phyloP scores from a whole-genome alignment of 2,113 vertebrate genomes.

The Leucosticte australis region DNA sequence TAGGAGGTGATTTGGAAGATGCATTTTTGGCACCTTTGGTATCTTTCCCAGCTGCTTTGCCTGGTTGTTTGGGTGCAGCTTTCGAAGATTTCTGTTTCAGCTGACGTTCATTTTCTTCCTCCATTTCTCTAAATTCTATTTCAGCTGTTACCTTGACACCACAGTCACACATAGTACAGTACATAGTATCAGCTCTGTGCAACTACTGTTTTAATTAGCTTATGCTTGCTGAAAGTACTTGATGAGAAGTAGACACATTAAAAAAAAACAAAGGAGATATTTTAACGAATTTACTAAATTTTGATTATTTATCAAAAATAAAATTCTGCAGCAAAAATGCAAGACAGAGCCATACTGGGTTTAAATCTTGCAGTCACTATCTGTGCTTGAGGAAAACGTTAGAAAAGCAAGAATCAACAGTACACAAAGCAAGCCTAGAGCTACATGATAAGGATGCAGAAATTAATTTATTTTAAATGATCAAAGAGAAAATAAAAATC shows the following conservation, averaged over 20 bases:
- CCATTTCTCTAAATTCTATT: slow-evolving; percentile 62
- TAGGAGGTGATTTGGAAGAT: slow-evolving; percentile 37
- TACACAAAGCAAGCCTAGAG: not conserved
- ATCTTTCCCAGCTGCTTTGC: slow-evolving; percentile 54
- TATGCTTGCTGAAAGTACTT: not conserved
- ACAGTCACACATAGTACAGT: not conserved
- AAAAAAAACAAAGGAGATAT: not conserved
- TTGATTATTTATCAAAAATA: not conserved
- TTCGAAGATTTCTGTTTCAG: slow-evolving; percentile 44
- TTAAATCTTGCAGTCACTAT: not conserved
- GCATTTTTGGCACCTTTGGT: slow-evolving; percentile 52
- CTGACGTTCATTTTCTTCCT: slow-evolving; percentile 69
- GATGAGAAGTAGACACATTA: not conserved
- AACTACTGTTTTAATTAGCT: not conserved
- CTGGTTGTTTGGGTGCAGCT: not conserved
- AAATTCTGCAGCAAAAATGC: not conserved
- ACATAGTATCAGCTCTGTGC: not conserved
- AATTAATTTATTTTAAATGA: not conserved
- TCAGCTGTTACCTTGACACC: slow-evolving; percentile 70
- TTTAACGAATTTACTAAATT: not conserved
- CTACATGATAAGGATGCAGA: not conserved
- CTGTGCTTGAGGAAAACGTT: not conserved
- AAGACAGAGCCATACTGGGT: not conserved
- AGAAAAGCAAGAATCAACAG: not conserved
- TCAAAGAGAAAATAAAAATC: not conserved